Evolutionary conservation across 2,113 vertebrate genomes (phyloP).

Genomic region (Leucosticte australis): DNA sequence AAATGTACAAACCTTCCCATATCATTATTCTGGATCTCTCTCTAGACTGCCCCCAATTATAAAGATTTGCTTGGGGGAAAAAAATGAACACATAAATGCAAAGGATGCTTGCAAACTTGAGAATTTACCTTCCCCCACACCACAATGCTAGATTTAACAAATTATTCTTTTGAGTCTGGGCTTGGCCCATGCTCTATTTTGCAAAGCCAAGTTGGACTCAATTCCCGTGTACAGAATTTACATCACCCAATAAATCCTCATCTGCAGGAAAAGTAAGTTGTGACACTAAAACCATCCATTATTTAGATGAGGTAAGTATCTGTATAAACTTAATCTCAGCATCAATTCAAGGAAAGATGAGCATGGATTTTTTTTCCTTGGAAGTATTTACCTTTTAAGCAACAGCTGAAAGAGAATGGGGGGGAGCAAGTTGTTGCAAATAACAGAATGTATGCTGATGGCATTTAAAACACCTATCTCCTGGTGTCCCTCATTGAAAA

Average conservation of each 20-base stretch:
- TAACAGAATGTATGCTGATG: background rate
- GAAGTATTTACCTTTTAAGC: background rate
- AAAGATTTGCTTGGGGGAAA: background rate
- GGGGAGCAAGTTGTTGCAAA: background rate
- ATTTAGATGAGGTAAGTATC: background rate
- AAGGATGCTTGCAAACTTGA: background rate
- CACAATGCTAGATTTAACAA: background rate
- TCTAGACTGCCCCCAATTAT: background rate
- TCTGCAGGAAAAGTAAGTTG: background rate
- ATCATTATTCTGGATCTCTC: background rate
- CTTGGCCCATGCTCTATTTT: background rate
- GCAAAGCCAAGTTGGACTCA: background rate
- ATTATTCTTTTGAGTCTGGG: background rate
- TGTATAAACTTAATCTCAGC: background rate
- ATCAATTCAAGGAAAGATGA: background rate
- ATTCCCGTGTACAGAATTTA: background rate
- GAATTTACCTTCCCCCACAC: background rate
- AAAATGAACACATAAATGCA: background rate
- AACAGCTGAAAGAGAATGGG: background rate
- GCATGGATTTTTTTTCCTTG: background rate
- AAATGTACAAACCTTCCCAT: background rate
- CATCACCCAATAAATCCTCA: background rate
- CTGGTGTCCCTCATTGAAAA: background rate
- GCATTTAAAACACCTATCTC: background rate
- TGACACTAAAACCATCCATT: background rate